Conservation (phyloP, 2,888 invertebrate genomes). For the Petrophora chlorosata region DNA sequence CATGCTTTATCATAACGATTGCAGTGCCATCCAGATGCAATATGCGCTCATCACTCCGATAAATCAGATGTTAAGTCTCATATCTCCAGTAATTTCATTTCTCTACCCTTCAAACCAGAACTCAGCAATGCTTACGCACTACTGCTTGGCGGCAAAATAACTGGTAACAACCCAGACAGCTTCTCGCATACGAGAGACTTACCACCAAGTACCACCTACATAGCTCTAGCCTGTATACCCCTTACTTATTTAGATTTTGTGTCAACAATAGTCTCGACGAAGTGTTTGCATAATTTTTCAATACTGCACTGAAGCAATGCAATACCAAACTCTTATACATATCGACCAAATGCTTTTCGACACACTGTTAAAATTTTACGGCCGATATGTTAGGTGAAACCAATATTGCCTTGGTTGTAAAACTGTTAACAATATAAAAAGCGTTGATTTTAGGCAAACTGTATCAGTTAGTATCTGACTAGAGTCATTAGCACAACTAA, state of each 20-base stretch:
- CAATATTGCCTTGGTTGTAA: slow-evolving; percentile 72
- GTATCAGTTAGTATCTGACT: slow-evolving; percentile 65
- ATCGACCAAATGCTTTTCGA: slow-evolving; percentile 54
- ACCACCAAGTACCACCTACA: too few relatives aligned
- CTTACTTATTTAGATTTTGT: slow-evolving; percentile 48
- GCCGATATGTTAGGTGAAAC: slow-evolving; percentile 67
- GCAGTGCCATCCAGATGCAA: too few relatives aligned
- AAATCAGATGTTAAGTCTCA: too few relatives aligned
- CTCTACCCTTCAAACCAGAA: too few relatives aligned
- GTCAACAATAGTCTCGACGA: slow-evolving; percentile 42
- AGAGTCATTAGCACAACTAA: slow-evolving; percentile 46
- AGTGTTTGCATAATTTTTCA: slow-evolving; percentile 54
- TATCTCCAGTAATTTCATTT: too few relatives aligned
- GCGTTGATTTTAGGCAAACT: slow-evolving; percentile 51
- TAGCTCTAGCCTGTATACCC: too few relatives aligned
- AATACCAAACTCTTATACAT: slow-evolving; percentile 45
- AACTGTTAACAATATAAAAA: slow-evolving; percentile 75
- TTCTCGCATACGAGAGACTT: too few relatives aligned
- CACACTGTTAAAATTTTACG: slow-evolving; percentile 55
- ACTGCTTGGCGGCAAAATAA: too few relatives aligned
- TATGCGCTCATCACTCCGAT: too few relatives aligned
- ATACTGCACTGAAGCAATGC: slow-evolving; percentile 54
- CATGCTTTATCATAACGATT: too few relatives aligned
- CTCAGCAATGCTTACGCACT: too few relatives aligned
- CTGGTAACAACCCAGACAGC: too few relatives aligned